These are phyloP conservation scores for Drosophila quadrilineata DNA, from an alignment of 1,140 invertebrate genomes.

Conservation along the genomic window DNA sequence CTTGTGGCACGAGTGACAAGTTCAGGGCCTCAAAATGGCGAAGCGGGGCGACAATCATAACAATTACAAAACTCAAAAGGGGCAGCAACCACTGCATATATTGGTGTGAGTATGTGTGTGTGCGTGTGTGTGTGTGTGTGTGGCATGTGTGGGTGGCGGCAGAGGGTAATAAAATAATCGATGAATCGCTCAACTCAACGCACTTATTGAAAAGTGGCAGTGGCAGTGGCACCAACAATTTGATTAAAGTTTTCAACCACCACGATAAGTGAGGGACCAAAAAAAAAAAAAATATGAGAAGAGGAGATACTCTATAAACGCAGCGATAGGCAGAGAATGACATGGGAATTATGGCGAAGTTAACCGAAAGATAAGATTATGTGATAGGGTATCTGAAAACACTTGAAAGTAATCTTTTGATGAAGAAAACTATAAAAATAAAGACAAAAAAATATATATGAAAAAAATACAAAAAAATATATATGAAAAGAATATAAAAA, in stretches of 20 bases:
- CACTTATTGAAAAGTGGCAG: slow-evolving; percentile 40
- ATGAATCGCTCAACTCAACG: slow-evolving; percentile 35
- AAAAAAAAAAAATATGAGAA: neutral
- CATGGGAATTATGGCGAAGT: no score
- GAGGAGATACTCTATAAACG: neutral
- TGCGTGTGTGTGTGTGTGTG: slow-evolving; percentile 15
- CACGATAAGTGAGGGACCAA: slow-evolving; percentile 8
- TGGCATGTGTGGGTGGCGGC: slow-evolving; percentile 28
- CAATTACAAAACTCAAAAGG: slow-evolving; percentile 26
- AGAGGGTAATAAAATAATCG: slow-evolving; percentile 64
- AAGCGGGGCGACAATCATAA: slow-evolving; percentile 31
- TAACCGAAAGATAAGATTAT: no score
- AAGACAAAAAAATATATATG: no score
- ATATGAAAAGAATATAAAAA: no score
- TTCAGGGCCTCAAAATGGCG: slow-evolving; percentile 12
- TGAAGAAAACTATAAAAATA: no score
- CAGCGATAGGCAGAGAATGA: neutral
- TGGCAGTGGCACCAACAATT: no score
- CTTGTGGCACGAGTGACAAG: slow-evolving; percentile 73
- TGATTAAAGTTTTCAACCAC: slow-evolving; percentile 42
- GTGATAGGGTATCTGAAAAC: no score
- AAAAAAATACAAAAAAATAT: no score
- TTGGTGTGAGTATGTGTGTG: neutral
- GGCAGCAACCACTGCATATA: neutral
- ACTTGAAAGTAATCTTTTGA: no score